These are phyloP conservation scores for Neodontobutis hainanensis DNA, from an alignment of 2,113 vertebrate species.

Conservation along the genomic window DNA sequence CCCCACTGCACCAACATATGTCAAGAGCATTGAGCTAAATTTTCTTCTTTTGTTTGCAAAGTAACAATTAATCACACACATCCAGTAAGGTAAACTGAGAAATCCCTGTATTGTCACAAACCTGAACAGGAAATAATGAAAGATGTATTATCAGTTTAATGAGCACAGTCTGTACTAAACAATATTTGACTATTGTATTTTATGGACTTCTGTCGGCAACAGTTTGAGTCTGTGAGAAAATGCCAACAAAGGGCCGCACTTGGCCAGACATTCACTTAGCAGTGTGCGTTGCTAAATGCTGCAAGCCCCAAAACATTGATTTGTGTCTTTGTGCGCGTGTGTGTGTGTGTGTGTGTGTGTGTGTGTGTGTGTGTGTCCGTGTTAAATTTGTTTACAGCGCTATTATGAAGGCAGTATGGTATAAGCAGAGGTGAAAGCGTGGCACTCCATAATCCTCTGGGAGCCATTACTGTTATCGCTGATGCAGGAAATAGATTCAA, in stretches of 20 bases:
- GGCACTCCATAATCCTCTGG: constrained; percentile 64
- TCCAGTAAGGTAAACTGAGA: too few species aligned
- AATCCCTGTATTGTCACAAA: too few species aligned
- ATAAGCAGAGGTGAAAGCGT: constrained; percentile 62
- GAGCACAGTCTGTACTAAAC: too few species aligned
- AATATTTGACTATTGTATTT: not conserved
- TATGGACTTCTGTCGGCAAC: constrained; percentile 6
- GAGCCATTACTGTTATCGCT: constrained; percentile 80
- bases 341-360: constrained; percentile 13
- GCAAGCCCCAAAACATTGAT: constrained; percentile 46
- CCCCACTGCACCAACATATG: too few species aligned
- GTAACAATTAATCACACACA: too few species aligned
- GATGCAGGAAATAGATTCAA: constrained; percentile 82
- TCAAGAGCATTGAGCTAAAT: too few species aligned
- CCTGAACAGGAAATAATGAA: too few species aligned
- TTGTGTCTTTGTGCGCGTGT: constrained; percentile 29
- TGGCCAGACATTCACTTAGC: constrained; percentile 40
- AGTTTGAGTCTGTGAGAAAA: constrained; percentile 2
- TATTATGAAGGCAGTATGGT: constrained; percentile 54
- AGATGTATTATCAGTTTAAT: not conserved
- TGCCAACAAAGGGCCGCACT: constrained; percentile 14
- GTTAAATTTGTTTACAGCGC: constrained; percentile 29
- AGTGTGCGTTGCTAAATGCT: constrained; percentile 45
- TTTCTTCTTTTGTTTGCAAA: too few species aligned
- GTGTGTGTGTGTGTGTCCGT: constrained; percentile 11